Evolutionary conservation across 2,888 invertebrate species (phyloP), one percentile per base, ranked within the genome.

Genomic region (Agriopis leucophaearia): DNA sequence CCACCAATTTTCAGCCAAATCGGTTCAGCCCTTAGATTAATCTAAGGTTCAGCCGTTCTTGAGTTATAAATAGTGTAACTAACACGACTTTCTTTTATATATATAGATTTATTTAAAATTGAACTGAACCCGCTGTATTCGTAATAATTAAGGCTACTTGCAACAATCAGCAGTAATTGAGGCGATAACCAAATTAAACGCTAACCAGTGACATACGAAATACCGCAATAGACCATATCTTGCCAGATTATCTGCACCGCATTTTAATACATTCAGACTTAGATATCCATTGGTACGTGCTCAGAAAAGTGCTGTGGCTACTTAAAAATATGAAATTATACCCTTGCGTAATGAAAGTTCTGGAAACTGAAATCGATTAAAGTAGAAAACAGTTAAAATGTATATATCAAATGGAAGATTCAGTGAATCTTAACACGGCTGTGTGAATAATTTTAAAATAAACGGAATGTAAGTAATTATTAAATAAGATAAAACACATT

Each of bases 161-260:
- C 42, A 36, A 5, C 71, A 74, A 82, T 81, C 81, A 63, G 38
- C 54, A 64, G 36, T 47, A 74, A 81, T 80, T 72, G 44, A 58
- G n/a, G n/a, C 45, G 78, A 82, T 81, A 77, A 69, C 59, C 55
- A 66, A 77, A 74, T 74, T 69, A 74, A 69, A 27, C 27, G 44
- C 42, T 42, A 42, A 13, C 42, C n/a, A 55, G 63, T 54, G 66
- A 54, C 59, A 66, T 56, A 71, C 63, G 73, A 76, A 74, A 73
- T 58, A 65, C 74, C 74, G 72, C 74, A 65, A 65, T 67, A 66
- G 38, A 42, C 59, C 36, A 57, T 77, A 82, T 80, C 80, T 47
- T 15, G 6, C 36, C 57, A 69, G 71, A 71, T 71, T 47, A 66
- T 66, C 66, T 27, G 66, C 55, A 56, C 45, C 45, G 38, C 13